phyloP scores from a whole-genome alignment of 64 coral and sea anemone genomes.

The Dendronephthya gigantea region DNA sequence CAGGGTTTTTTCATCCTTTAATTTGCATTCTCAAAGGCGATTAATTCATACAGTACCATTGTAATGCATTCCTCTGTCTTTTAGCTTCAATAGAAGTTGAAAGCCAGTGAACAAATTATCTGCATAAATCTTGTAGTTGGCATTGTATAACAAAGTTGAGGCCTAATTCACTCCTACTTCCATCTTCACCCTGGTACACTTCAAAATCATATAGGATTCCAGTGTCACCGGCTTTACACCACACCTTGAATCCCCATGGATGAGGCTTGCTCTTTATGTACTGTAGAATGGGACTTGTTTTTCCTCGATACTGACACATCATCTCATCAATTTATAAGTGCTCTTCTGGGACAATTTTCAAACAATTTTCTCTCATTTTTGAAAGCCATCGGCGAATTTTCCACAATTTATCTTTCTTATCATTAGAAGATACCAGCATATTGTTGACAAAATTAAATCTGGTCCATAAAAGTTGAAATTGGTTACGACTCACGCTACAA shows the following conservation, averaged over 20 bases:
- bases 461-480: background rate
- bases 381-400: background rate
- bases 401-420: background rate
- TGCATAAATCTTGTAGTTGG: conserved; percentile 4
- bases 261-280: conserved; percentile 7
- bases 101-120: conserved; percentile 4
- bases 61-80: background rate
- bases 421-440: background rate
- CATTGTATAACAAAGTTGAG: background rate
- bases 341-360: background rate
- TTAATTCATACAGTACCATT: background rate
- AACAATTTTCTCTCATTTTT: background rate
- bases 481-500: background rate
- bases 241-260: too few species aligned
- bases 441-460: background rate
- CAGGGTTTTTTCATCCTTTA: background rate
- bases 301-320: background rate
- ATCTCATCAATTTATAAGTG: background rate
- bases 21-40: background rate
- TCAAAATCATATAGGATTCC: background rate
- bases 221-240: background rate
- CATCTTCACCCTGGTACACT: background rate
- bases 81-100: background rate
- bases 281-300: conserved; percentile 3
- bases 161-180: background rate